Evolutionary conservation across 2,888 invertebrate genomes (phyloP).

Genomic region (Aricia artaxerxes): DNA sequence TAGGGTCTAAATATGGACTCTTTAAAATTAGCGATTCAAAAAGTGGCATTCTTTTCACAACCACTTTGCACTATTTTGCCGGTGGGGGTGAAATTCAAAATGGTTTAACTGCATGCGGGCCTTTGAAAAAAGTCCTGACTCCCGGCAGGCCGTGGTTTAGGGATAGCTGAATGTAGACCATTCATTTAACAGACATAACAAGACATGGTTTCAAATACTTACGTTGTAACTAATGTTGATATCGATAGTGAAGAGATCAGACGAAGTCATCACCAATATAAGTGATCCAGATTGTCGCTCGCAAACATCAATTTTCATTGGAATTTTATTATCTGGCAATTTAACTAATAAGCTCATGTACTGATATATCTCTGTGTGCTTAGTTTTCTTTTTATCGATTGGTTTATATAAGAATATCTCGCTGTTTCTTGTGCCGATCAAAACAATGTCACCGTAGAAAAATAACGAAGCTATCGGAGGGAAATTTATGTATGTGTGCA

Average conservation of each 20-base stretch:
- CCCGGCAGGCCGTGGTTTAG: no score
- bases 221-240: constrained; percentile 64
- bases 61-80: no score
- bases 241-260: constrained; percentile 58
- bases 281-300: constrained; percentile 63
- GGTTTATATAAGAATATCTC: constrained; percentile 63
- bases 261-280: constrained; percentile 61
- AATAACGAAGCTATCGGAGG: constrained; percentile 64
- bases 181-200: not conserved
- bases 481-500: constrained; percentile 66
- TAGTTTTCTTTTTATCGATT: constrained; percentile 49
- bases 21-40: no score
- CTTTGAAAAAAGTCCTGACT: no score
- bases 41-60: no score
- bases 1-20: no score
- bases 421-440: constrained; percentile 59
- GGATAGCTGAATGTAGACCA: not conserved
- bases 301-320: constrained; percentile 63
- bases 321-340: constrained; percentile 62
- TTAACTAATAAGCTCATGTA: constrained; percentile 47
- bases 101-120: no score
- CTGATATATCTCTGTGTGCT: constrained; percentile 57
- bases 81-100: no score
- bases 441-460: constrained; percentile 63
- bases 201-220: constrained; percentile 47